Percentiles rank a stretch among this genome's conserved stretches.
These are phyloP conservation scores for Acipenser ruthenus DNA, from an alignment of 2,797 vertebrate genomes.

Conservation along the genomic window DNA sequence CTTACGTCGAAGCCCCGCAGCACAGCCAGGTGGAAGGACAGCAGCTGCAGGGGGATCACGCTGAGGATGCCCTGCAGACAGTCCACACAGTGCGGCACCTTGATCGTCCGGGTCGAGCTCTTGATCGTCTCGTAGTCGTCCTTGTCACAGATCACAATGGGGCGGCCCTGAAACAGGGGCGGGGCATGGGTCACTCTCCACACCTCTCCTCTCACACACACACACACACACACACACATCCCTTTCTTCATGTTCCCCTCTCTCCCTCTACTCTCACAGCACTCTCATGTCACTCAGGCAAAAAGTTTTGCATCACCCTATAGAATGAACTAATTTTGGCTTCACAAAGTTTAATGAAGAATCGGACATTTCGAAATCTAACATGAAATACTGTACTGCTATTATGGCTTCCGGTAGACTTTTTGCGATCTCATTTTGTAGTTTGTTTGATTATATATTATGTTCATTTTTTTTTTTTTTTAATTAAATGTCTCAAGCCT, in stretches of 20 bases:
- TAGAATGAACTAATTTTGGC: no score
- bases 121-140: conserved; percentile 75
- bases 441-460: no score
- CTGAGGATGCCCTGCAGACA: conserved; percentile 89
- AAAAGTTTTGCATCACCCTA: no score
- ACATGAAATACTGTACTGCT: no score
- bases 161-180: conserved; percentile 65
- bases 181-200: background rate
- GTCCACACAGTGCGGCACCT: conserved; percentile 86
- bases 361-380: no score
- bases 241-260: background rate
- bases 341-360: no score
- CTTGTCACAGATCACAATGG: conserved; percentile 82
- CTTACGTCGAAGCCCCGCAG: conserved; percentile 89
- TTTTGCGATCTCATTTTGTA: no score
- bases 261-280: no score
- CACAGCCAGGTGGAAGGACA: conserved; percentile 95
- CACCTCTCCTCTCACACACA: background rate
- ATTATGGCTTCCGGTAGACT: no score
- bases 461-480: conserved; percentile 19
- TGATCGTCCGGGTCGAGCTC: conserved; percentile 79
- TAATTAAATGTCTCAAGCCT: no score
- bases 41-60: conserved; percentile 84
- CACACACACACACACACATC: no score
- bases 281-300: no score